Evolutionary conservation across 2,113 vertebrate species (phyloP), one percentile per base, ranked within the genome.

Genomic region (Beaufortia kweichowensis): DNA sequence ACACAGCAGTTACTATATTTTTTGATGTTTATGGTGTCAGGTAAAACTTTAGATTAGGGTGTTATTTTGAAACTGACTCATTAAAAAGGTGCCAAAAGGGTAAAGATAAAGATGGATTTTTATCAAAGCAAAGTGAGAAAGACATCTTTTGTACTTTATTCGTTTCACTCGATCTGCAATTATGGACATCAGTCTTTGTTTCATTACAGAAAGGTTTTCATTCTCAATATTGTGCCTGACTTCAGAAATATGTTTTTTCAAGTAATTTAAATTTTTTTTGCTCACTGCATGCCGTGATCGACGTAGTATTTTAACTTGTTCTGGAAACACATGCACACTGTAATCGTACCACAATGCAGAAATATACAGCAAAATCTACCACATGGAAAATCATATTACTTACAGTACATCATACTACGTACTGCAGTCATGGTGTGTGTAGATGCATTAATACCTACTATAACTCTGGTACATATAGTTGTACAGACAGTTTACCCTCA

Each of bases 231-330:
- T 10, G 4, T 39, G 35, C 11, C 6, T 24, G 65, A 31, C 31
- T 53, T 4, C 43, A 53, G 1, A 53, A 68, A 48, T 53, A 1
- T 68, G 10, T 68, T 26, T 26, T 11, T 31, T 50, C 8, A 50
- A 35, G 17, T 6, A 15, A 4, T 33, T 21, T 19, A 24, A 48
- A 6, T 39, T 48, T 66, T 19, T 50, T 28, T 24, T 35, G 48
- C 67, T 70, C 33, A 31, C 53, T 29, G 48, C 67, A 56, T 70
- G 50, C 48, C 29, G 55, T 56, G n/a, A 56, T 50, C 8, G 35
- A 7, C 64, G 28, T 48, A 19, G 11, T 56, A 9, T n/a, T 8
- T 8, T 8, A 53, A 7, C n/a, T 53, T n/a, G 19, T 53, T 53
- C 17, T 46, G 41, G 12, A 46, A 46, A 46, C 41, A 46, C 14